A percentile compares a stretch with the other conserved stretches of the same genome.
These are phyloP conservation scores for Aphaenogaster rudis DNA, from an alignment of 1,140 invertebrate species.

Conservation along the genomic window DNA sequence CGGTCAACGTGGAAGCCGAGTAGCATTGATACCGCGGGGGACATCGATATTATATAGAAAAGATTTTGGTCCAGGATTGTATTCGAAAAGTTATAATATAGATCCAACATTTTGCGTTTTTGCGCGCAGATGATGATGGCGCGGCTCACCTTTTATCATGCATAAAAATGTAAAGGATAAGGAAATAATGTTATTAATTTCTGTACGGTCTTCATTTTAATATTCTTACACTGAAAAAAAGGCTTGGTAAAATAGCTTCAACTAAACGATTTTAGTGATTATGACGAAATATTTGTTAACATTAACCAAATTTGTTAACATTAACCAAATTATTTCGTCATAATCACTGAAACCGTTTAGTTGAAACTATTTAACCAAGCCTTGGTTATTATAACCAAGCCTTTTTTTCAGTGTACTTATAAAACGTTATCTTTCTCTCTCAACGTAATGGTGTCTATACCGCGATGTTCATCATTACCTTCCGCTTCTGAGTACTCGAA, in stretches of 20 bases:
- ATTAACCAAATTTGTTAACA: no score
- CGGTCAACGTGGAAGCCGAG: slow-evolving; percentile 33
- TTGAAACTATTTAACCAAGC: no score
- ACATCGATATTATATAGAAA: slow-evolving; percentile 15
- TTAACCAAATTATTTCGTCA: no score
- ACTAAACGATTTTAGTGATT: no score
- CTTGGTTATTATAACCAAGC: no score
- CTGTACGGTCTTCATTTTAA: background rate
- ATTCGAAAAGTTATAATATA: background rate
- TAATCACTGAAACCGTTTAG: no score
- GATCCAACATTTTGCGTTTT: background rate
- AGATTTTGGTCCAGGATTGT: background rate
- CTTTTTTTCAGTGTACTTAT: no score
- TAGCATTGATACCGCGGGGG: slow-evolving; percentile 20
- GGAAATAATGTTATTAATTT: background rate
- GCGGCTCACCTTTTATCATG: background rate
- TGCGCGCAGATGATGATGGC: background rate
- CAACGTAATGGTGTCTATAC: background rate
- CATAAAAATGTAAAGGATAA: background rate
- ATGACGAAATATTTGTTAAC: no score
- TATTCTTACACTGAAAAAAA: no score
- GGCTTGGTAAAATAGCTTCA: no score
- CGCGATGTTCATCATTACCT: slow-evolving; percentile 26
- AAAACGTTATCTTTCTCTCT: background rate
- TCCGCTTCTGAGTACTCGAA: background rate